Base-by-base conservation (phyloP, 2,797 vertebrate genomes). In the Coranthus polyacanthus region DNA sequence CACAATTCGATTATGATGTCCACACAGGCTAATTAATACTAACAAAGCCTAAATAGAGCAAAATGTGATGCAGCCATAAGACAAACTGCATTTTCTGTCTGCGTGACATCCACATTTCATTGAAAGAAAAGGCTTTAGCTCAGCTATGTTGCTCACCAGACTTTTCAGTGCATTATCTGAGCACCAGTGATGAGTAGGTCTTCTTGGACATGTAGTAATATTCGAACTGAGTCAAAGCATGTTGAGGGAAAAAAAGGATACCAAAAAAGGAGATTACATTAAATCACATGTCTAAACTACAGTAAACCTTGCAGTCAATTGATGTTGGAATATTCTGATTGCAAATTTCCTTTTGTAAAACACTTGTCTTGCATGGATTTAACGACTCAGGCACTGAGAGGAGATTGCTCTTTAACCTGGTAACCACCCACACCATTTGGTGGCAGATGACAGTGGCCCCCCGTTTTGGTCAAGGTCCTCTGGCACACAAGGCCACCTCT, bases 391-490 rank as follows among this genome's bases (percentile, higher is more conserved):
- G 75, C 34, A 29, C 53, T 2, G 46, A 68, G 55, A 77, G 56
- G 26, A 76, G 61, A 68, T 61, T 39, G 62, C 63, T 70, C 58
- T 60, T 41, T 54, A 60, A 81, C 53, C 68, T 75, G 75, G 59
- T 81, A 79, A 72, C 49, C 39, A 1, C 59, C 51, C 38, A 58
- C 36, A 42, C 42, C 43, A 9, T 53, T 56, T 13, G 39, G 65
- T 79, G 78, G 79, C 83, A 82, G 75, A 77, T 57, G 73, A 80
- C 39, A 4, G 47, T 6, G 39, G 63, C 72, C 47, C 53, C 60
- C 65, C 3, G 51, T 68, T 77, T 59, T 57, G 75, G 84, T 81
- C 84, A 83, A 54, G 63, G 43, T 66, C 60, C 58, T 78, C 74
- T 83, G 83, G 79, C 78, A 81, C 44, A 32, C 57, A 6, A 38